These are phyloP conservation scores for Limnodromus scolopaceus DNA, from an alignment of 2,797 vertebrate species.

Conservation along the genomic window DNA sequence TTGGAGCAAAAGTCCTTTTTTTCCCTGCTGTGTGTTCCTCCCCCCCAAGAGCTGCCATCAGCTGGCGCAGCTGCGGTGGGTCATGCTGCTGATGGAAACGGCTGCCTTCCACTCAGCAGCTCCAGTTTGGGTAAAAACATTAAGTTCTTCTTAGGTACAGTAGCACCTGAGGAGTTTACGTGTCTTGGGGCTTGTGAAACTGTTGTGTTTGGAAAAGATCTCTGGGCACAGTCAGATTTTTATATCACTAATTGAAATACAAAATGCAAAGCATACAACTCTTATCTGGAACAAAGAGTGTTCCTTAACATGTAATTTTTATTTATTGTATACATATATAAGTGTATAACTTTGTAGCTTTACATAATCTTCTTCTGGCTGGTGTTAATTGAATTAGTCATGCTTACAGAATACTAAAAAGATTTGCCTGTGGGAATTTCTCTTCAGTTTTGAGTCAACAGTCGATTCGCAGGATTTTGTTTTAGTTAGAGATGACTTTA, in stretches of 20 bases:
- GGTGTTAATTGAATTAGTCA: slow-evolving; percentile 54
- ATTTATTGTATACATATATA: background rate
- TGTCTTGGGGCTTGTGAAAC: background rate
- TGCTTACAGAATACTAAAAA: background rate
- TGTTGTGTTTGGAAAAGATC: background rate
- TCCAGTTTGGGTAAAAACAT: background rate
- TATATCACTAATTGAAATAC: background rate
- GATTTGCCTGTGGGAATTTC: slow-evolving; percentile 11
- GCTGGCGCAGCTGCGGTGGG: background rate
- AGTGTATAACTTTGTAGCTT: background rate
- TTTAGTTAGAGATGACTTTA: slow-evolving; percentile 1
- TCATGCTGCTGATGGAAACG: rapidly evolving
- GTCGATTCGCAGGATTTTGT: background rate
- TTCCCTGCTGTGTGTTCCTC: background rate
- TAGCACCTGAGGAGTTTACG: background rate
- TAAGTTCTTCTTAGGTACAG: background rate
- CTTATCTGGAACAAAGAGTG: background rate
- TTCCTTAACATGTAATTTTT: background rate
- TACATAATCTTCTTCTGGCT: background rate
- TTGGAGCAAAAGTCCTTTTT: background rate
- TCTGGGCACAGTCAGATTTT: background rate
- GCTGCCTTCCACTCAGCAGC: rapidly evolving
- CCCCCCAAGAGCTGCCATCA: background rate
- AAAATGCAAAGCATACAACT: background rate
- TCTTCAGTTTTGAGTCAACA: slow-evolving; percentile 23